phyloP scores from a whole-genome alignment of 1,140 invertebrate genomes.

The Drosophila tani region DNA sequence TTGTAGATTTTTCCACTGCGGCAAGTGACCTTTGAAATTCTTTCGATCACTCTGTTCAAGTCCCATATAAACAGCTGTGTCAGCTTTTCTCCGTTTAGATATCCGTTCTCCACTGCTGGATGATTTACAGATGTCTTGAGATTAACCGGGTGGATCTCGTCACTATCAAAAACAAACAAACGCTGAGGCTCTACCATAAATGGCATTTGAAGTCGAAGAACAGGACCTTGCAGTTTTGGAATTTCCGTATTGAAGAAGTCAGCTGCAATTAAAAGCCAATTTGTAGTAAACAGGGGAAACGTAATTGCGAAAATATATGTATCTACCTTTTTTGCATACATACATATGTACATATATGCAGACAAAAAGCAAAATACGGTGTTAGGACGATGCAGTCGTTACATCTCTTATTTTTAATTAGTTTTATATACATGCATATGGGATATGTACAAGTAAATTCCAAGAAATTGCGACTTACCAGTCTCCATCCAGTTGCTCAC shows the following conservation, averaged over 20 bases:
- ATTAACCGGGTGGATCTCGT: background rate
- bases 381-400: too few species aligned
- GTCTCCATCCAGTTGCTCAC: background rate
- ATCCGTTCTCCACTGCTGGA: background rate
- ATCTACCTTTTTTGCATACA: background rate
- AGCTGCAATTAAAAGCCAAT: background rate
- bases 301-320: background rate
- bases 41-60: constrained; percentile 1
- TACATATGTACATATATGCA: too few species aligned
- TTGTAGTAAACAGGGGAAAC: too few species aligned
- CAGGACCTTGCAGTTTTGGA: background rate
- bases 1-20: background rate
- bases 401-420: too few species aligned
- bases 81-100: background rate
- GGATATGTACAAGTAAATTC: too few species aligned
- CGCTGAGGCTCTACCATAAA: too few species aligned
- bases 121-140: constrained; percentile 9
- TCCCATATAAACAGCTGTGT: background rate
- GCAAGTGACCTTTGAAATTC: background rate
- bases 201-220: too few species aligned
- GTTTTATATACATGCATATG: too few species aligned
- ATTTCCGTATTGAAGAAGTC: background rate
- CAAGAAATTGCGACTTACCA: constrained; percentile 6
- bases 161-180: too few species aligned
- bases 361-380: background rate